Conservation (phyloP, 1,140 invertebrate genomes). For the Trialeurodes vaporariorum region DNA sequence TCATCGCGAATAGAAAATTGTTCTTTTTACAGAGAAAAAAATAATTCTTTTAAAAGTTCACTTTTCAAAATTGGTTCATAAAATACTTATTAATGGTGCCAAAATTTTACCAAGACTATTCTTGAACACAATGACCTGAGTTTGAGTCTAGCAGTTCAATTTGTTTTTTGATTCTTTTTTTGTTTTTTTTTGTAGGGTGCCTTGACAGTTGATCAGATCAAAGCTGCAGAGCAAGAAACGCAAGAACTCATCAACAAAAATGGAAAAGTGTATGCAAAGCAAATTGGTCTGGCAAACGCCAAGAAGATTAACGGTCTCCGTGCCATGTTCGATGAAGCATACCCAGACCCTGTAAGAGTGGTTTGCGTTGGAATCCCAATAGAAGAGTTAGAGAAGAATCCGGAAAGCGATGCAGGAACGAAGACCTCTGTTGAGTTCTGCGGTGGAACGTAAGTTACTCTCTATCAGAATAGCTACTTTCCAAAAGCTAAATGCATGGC, state of each 20-base stretch:
- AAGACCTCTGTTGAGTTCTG: slow-evolving; percentile 98
- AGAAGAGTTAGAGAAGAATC: slow-evolving; percentile 78
- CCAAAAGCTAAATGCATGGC: too few relatives aligned
- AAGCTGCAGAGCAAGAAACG: slow-evolving; percentile 66
- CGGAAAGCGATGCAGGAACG: slow-evolving; percentile 57
- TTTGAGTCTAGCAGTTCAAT: too few relatives aligned
- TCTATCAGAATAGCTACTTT: too few relatives aligned
- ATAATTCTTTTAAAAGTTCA: too few relatives aligned
- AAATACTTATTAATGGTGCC: too few relatives aligned
- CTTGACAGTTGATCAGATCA: slow-evolving; percentile 76
- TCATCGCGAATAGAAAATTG: too few relatives aligned
- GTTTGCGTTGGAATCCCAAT: slow-evolving; percentile 90
- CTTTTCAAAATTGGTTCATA: too few relatives aligned
- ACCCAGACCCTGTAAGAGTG: slow-evolving; percentile 96
- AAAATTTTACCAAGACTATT: too few relatives aligned
- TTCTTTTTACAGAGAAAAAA: too few relatives aligned
- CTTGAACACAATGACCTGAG: too few relatives aligned
- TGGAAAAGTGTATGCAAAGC: slow-evolving; percentile 78
- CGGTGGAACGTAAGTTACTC: slow-evolving; percentile 80
- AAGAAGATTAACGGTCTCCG: slow-evolving; percentile 89
- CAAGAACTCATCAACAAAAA: slow-evolving; percentile 69
- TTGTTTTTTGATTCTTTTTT: too few relatives aligned
- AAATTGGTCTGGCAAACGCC: slow-evolving; percentile 67
- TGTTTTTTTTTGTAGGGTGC: slow-evolving; percentile 42
- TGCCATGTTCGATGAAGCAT: slow-evolving; percentile 97